Evolutionary conservation across 2,113 vertebrate species (phyloP), one percentile per base, ranked within the genome.

Genomic region (Epinephelus lanceolatus): DNA sequence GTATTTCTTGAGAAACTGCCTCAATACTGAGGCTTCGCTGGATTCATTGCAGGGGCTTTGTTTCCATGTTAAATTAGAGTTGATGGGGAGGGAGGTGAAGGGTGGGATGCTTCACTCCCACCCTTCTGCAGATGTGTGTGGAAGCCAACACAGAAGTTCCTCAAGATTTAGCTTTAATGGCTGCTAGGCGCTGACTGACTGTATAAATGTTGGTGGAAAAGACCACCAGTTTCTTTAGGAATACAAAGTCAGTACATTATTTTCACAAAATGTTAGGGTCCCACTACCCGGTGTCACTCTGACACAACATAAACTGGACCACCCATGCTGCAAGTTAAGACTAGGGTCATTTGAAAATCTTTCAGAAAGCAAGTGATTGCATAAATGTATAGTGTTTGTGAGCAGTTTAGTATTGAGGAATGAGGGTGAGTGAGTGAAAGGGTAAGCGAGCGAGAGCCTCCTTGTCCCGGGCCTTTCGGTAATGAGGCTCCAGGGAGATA

Each of bases 401-500:
- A 61, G 55, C 1, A 4, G 19, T 14, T 76, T 17, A 5, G 59
- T 62, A 13, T 76, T 66, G 40, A 23, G 13, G 52, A 37, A 45
- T 49, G 70, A 84, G 60, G 51, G 51, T 80, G 71, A 71, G 53
- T 70, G 69, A 79, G 77, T 21, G 65, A 83, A 68, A 83, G 86
- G 52, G 62, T 71, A 69, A 78, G 78, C 6, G n/a, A 84, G 62
- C 19, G 14, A 67, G 82, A 75, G 77, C 40, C 85, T 90, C 82
- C 85, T 90, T 81, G 69, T 85, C 76, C 81, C 2, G 76, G 81
- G 86, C 81, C 72, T 78, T 91, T 88, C 62, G 40, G 80, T 91
- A 92, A 92, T 90, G 87, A 92, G 89, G 90, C 88, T 87, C 83
- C 79, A 65, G 75, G 85, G 87, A 93, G 90, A 93, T 93, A 88